These are phyloP conservation scores for Eira barbara DNA, from an alignment of 2,113 vertebrate species.

Conservation along the genomic window DNA sequence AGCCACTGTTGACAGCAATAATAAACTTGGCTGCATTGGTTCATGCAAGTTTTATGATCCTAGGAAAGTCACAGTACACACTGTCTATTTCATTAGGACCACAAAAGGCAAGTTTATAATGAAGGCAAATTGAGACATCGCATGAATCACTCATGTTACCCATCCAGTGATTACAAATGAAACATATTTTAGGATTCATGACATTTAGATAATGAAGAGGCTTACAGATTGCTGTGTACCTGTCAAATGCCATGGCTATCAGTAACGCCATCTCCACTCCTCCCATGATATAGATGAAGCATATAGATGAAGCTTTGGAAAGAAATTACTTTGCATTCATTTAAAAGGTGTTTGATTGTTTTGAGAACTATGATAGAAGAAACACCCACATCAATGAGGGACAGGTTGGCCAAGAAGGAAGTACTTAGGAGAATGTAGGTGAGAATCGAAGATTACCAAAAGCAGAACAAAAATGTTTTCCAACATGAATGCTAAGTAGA, in stretches of 20 bases:
- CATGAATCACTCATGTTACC: background rate
- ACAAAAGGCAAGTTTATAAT: slow-evolving; percentile 30
- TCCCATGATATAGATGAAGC: background rate
- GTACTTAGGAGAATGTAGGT: slow-evolving; percentile 47
- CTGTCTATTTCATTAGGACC: slow-evolving; percentile 44
- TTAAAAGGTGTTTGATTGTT: background rate
- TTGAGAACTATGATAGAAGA: slow-evolving; percentile 31
- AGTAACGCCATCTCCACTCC: slow-evolving; percentile 43
- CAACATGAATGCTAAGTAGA: slow-evolving; percentile 30
- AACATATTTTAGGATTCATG: slow-evolving; percentile 11
- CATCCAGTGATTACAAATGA: too few species aligned
- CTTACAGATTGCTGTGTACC: slow-evolving; percentile 32
- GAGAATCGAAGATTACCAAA: slow-evolving; percentile 35
- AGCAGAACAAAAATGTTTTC: slow-evolving; percentile 51
- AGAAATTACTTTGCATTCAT: slow-evolving; percentile 26
- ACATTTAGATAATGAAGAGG: slow-evolving; percentile 59
- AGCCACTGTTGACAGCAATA: background rate
- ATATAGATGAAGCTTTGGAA: slow-evolving; percentile 53
- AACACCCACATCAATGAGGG: slow-evolving; percentile 40
- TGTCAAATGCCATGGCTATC: slow-evolving; percentile 10
- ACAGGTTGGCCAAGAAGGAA: slow-evolving; percentile 55
- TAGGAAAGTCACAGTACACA: slow-evolving; percentile 66
- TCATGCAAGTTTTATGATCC: slow-evolving; percentile 31
- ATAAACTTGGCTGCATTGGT: background rate
- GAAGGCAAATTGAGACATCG: background rate